Evolutionary conservation across 2,113 vertebrate genomes (phyloP).

Genomic region (Hippocampus zosterae): DNA sequence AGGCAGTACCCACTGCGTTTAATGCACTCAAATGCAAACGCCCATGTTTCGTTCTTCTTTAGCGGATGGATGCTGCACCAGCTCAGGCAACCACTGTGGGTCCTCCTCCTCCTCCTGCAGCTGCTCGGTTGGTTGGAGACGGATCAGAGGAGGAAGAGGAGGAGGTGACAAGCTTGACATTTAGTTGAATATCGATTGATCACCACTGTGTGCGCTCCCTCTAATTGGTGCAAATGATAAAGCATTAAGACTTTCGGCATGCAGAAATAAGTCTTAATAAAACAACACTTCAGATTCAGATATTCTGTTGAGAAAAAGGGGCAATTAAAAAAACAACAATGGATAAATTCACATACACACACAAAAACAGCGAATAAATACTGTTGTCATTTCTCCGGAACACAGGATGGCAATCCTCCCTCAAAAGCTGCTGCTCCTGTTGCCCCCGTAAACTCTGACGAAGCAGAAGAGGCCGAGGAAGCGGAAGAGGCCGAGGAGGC

Average conservation of each 20-base stretch:
- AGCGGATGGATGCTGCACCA: constrained; percentile 32
- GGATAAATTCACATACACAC: no score
- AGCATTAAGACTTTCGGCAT: neutral
- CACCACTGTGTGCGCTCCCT: neutral
- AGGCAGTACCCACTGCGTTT: neutral
- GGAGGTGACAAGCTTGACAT: constrained; percentile 41
- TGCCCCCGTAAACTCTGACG: constrained; percentile 65
- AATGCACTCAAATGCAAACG: neutral
- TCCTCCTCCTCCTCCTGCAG: constrained; percentile 20
- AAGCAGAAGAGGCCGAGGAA: constrained; percentile 55
- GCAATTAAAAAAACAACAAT: no score
- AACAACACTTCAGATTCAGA: neutral
- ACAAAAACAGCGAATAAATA: neutral
- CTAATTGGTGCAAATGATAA: neutral
- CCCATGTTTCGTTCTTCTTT: neutral
- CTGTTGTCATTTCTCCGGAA: neutral
- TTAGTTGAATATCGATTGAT: neutral
- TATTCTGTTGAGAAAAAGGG: neutral
- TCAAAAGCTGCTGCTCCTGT: constrained; percentile 37
- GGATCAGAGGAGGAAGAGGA: constrained; percentile 67
- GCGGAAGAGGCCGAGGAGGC: constrained; percentile 31
- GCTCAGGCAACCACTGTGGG: constrained; percentile 12
- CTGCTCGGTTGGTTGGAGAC: constrained; percentile 30
- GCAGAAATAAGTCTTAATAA: no score
- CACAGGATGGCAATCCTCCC: constrained; percentile 27